Percentiles rank a stretch among this genome's conserved stretches.
Evolutionary conservation across 2,113 vertebrate genomes (phyloP).

Genomic region (Ophthalmolycus amberensis): DNA sequence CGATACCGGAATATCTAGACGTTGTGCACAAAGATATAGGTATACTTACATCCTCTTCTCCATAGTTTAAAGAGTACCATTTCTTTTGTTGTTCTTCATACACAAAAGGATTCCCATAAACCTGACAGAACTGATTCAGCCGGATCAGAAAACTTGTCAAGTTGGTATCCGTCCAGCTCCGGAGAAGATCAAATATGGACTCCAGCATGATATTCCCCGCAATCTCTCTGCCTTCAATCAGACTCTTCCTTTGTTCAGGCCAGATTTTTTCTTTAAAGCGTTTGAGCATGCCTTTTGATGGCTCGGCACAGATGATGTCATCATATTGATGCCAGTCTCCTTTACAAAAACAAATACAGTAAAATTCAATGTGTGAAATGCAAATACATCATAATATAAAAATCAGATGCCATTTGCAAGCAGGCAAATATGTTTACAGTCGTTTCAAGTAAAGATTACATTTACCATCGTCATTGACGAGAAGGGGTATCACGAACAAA

Average conservation of each 20-base stretch:
- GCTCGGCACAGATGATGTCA: slow-evolving; percentile 86
- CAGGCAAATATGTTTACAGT: neutral
- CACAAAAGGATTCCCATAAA: slow-evolving; percentile 72
- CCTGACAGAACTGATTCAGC: slow-evolving; percentile 82
- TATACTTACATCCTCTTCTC: slow-evolving; percentile 78
- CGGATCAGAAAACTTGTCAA: slow-evolving; percentile 83
- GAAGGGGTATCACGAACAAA: slow-evolving; percentile 72
- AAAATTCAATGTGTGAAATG: neutral
- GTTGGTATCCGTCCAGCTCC: slow-evolving; percentile 80
- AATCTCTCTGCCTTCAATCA: slow-evolving; percentile 83
- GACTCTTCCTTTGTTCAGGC: slow-evolving; percentile 25
- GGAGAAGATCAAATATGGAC: slow-evolving; percentile 87
- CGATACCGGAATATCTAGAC: fast-evolving
- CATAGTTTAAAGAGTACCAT: slow-evolving; percentile 78
- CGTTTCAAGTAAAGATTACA: fast-evolving
- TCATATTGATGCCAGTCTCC: slow-evolving; percentile 96
- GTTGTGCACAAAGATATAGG: neutral
- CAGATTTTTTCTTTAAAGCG: slow-evolving; percentile 41
- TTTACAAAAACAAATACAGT: slow-evolving; percentile 35
- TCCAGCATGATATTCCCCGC: slow-evolving; percentile 87
- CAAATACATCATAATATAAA: neutral
- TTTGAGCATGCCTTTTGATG: fast-evolving
- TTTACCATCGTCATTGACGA: slow-evolving; percentile 77
- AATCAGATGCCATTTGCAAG: neutral
- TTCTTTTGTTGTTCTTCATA: neutral